Conservation (phyloP, 2,888 invertebrate genomes). For the Teinopalpus imperialis region DNA sequence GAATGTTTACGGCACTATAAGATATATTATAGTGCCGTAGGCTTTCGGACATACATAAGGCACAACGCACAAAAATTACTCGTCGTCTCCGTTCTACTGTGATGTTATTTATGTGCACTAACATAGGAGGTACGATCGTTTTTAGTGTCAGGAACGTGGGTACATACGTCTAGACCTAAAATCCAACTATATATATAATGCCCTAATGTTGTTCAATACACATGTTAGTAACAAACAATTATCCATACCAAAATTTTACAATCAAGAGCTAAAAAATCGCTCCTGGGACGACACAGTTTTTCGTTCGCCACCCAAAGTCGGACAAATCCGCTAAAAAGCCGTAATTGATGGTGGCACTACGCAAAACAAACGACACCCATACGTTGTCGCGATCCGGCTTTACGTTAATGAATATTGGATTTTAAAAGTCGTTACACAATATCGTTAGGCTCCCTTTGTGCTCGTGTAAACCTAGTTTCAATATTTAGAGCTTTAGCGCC, state of each 20-base stretch:
- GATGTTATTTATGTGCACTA: too few relatives aligned
- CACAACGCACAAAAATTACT: too few relatives aligned
- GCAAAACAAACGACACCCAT: slow-evolving; percentile 23
- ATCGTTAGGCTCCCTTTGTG: slow-evolving; percentile 29
- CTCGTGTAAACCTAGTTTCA: slow-evolving; percentile 27
- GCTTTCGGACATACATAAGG: too few relatives aligned
- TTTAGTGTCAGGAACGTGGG: too few relatives aligned
- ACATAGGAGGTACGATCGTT: too few relatives aligned
- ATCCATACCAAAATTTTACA: slow-evolving; percentile 3
- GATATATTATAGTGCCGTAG: too few relatives aligned
- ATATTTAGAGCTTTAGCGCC: slow-evolving; percentile 23
- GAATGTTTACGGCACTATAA: too few relatives aligned
- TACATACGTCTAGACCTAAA: too few relatives aligned
- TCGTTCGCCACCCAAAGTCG: slow-evolving; percentile 12
- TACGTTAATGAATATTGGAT: slow-evolving; percentile 38
- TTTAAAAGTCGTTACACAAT: slow-evolving; percentile 37
- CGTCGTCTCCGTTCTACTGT: too few relatives aligned
- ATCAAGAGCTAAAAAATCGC: slow-evolving; percentile 25
- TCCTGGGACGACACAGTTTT: slow-evolving; percentile 13
- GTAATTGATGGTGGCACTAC: slow-evolving; percentile 26
- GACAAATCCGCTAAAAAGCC: slow-evolving; percentile 28
- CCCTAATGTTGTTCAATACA: too few relatives aligned
- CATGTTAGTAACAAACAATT: too few relatives aligned
- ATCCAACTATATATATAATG: too few relatives aligned
- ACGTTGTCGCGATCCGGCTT: slow-evolving; percentile 31